Evolutionary conservation across 2,113 vertebrate genomes (phyloP).

Genomic region (Festucalex cinctus): DNA sequence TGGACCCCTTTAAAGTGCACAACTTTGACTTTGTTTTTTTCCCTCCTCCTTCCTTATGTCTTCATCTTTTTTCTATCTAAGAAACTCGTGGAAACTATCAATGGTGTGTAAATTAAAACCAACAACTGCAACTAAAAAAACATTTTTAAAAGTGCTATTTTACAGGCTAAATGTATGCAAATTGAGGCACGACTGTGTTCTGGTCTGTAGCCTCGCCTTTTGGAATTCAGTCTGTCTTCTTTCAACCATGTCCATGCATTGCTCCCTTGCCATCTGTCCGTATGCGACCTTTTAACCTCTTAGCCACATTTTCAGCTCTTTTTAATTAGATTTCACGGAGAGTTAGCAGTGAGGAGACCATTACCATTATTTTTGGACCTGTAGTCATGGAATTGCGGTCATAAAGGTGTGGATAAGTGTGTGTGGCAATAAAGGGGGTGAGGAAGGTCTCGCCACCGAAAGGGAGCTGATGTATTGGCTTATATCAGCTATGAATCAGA

Average conservation of each 20-base stretch:
- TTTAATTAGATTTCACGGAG: background rate
- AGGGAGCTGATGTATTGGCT: slow-evolving; percentile 52
- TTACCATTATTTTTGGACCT: slow-evolving; percentile 2
- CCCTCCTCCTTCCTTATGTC: no score
- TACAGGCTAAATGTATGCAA: background rate
- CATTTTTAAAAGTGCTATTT: background rate
- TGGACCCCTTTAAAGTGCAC: no score
- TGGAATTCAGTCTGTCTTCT: background rate
- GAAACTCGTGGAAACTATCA: background rate
- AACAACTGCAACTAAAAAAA: no score
- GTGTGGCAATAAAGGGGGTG: slow-evolving; percentile 47
- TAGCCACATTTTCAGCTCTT: background rate
- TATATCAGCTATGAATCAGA: slow-evolving; percentile 33
- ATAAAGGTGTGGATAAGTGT: slow-evolving; percentile 2
- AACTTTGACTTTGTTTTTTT: no score
- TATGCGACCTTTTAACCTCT: slow-evolving; percentile 11
- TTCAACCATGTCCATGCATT: background rate
- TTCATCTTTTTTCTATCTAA: no score
- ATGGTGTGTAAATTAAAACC: background rate
- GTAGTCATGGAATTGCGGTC: background rate
- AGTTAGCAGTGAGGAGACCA: background rate
- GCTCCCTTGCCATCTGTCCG: slow-evolving; percentile 31
- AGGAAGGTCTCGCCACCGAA: slow-evolving; percentile 50
- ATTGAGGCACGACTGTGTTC: background rate
- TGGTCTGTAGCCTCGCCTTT: background rate